Evolutionary conservation across 2,888 invertebrate species (phyloP).

Genomic region (Chymomyza fuscimana): DNA sequence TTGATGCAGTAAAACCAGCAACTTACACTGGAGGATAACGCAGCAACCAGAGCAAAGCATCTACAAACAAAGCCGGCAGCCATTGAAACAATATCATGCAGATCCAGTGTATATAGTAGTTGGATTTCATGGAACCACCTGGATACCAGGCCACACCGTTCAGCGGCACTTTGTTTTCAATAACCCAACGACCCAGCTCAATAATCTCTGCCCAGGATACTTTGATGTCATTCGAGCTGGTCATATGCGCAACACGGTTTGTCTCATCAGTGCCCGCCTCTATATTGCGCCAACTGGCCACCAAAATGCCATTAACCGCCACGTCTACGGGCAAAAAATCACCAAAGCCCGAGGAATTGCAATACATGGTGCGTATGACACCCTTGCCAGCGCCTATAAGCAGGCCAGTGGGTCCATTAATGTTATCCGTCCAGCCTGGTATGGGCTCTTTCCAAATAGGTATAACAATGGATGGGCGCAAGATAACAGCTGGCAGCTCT

Average conservation of each 20-base stretch:
- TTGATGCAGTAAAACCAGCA: background rate
- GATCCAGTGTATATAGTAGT: constrained; percentile 87
- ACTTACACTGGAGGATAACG: constrained; percentile 94
- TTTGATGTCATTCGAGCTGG: constrained; percentile 89
- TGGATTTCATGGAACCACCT: constrained; percentile 92
- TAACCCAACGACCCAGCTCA: constrained; percentile 87
- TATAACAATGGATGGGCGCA: constrained; percentile 94
- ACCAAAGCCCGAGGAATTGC: constrained; percentile 87
- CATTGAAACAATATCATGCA: constrained; percentile 93
- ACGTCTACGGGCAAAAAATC: constrained; percentile 91
- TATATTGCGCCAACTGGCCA: constrained; percentile 75
- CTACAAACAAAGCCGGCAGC: constrained; percentile 92
- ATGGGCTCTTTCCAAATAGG: constrained; percentile 92
- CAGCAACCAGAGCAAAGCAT: constrained; percentile 87
- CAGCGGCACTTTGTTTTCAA: constrained; percentile 89
- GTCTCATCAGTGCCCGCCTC: constrained; percentile 56
- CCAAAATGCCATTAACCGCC: constrained; percentile 85
- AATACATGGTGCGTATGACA: constrained; percentile 93
- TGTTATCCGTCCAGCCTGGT: constrained; percentile 95
- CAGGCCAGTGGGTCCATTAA: constrained; percentile 94
- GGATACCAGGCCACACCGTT: constrained; percentile 93
- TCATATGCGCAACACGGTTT: constrained; percentile 85
- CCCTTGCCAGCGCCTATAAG: constrained; percentile 92
- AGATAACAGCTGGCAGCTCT: constrained; percentile 88
- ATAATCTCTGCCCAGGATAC: constrained; percentile 95